phyloP scores from a whole-genome alignment of 1,140 invertebrate species.

The Diorhabda carinulata region DNA sequence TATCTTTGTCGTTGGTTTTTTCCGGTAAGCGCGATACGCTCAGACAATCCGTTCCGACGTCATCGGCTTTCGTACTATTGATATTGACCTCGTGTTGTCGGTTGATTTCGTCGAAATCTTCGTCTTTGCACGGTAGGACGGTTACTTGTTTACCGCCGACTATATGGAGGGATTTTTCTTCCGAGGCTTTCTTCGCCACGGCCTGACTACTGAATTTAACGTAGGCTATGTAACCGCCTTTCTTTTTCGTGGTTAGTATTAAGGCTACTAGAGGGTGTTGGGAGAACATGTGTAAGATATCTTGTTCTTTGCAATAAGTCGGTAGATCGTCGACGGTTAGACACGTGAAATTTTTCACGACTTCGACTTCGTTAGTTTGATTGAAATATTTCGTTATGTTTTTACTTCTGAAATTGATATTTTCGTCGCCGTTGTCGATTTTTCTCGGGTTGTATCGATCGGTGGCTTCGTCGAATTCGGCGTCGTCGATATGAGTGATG shows the following conservation, averaged over 20 bases:
- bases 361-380: slow-evolving; percentile 40
- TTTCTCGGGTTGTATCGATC: slow-evolving; percentile 56
- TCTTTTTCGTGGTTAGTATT: slow-evolving; percentile 58
- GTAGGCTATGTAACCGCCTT: slow-evolving; percentile 58
- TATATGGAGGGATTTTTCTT: slow-evolving; percentile 51
- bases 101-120: slow-evolving; percentile 52
- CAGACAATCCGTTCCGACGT: slow-evolving; percentile 58
- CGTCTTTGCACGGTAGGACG: slow-evolving; percentile 52
- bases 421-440: slow-evolving; percentile 24
- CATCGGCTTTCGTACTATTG: slow-evolving; percentile 22
- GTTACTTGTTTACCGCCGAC: slow-evolving; percentile 57
- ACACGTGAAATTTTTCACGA: slow-evolving; percentile 50
- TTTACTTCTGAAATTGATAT: slow-evolving; percentile 19
- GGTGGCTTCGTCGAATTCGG: slow-evolving; percentile 60
- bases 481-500: slow-evolving; percentile 59
- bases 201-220: slow-evolving; percentile 69
- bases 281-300: slow-evolving; percentile 72
- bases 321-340: slow-evolving; percentile 68
- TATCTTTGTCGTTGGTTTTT: slow-evolving; percentile 68
- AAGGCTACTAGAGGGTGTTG: slow-evolving; percentile 69
- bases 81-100: slow-evolving; percentile 41
- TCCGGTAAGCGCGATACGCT: slow-evolving; percentile 72
- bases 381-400: slow-evolving; percentile 42
- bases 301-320: slow-evolving; percentile 69
- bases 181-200: slow-evolving; percentile 61